Base-by-base conservation (phyloP, 2,797 vertebrate species). In the Sparidentex hasta region DNA sequence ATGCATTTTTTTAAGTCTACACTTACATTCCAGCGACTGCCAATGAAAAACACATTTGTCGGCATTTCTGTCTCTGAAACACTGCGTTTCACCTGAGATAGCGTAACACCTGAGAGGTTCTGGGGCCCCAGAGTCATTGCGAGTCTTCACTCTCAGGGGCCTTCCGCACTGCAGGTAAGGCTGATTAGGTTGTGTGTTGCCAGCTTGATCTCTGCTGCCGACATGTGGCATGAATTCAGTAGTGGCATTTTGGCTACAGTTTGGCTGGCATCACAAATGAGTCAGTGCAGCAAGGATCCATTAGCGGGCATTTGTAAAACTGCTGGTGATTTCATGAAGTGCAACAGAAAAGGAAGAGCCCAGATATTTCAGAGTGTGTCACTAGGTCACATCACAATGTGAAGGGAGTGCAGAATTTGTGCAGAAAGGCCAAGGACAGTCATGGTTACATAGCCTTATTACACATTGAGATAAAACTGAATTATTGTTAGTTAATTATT, bases 161-260 rank as follows among this genome's bases (percentile, higher is more conserved):
- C 17, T 11, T 6, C 8, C 2, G 18, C 23, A 3, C 61, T 62
- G 56, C 52, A 76, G 33, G 29, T 1, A 58, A 7, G 14, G 5
- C 38, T 47, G 7, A 44, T 13, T 7, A 18, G 63, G 18, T 44
- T 33, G 12, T 27, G 12, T 27, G 16, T 29, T 2, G 46, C 8
- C 5, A n/a, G 38, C 12, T 56, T 41, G 47, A 64, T 71, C 64
- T 84, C 59, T 88, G 85, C 83, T 82, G 83, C 85, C 11, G 0
- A 38, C 74, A 0, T 76, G 81, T 81, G 88, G 87, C 6, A 0
- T 23, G 14, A 14, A 3, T 17, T 27, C 17, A 75, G 14, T 46
- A 86, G 17, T 61, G 14, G 59, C 29, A 13, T 25, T 65, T 33
- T 23, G 23, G 21, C 21, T 25, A 3, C 20, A 21, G 29, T 54